Conservation (phyloP, 2,113 vertebrate species). For the Alaudala cheleensis region DNA sequence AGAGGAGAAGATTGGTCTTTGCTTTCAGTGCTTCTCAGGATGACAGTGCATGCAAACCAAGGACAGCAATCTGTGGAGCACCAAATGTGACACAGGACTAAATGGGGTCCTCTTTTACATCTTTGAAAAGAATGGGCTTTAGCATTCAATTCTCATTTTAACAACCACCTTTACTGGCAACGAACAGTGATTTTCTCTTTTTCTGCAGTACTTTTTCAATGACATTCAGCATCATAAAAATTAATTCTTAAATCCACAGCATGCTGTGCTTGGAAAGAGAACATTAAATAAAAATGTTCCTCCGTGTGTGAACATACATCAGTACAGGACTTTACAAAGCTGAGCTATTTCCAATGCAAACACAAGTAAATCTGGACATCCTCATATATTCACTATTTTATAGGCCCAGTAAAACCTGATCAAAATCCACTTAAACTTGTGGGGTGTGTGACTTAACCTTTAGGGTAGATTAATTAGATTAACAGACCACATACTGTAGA, state of each 20-base stretch:
- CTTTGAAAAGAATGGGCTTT: background rate
- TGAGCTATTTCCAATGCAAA: conserved; percentile 40
- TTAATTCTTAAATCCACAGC: background rate
- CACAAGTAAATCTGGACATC: conserved; percentile 39
- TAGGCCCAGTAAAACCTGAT: conserved; percentile 53
- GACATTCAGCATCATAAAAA: background rate
- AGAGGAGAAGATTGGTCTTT: background rate
- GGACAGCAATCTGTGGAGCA: background rate
- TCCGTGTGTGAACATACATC: background rate
- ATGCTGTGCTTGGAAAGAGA: conserved; percentile 23
- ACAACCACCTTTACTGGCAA: background rate
- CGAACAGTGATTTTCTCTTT: background rate
- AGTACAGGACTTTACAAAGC: background rate
- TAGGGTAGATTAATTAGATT: conserved; percentile 65
- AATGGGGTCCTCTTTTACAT: background rate
- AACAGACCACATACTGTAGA: conserved; percentile 67
- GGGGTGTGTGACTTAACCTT: conserved; percentile 56
- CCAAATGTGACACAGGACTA: background rate
- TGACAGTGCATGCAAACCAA: background rate
- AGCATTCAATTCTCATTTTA: background rate
- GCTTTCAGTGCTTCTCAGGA: background rate
- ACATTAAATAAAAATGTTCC: background rate
- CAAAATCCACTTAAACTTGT: conserved; percentile 59
- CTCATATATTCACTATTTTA: conserved; percentile 29
- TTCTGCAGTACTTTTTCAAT: background rate